Evolutionary conservation across 2,113 vertebrate species (phyloP).

Genomic region (Nycticebus coucang): DNA sequence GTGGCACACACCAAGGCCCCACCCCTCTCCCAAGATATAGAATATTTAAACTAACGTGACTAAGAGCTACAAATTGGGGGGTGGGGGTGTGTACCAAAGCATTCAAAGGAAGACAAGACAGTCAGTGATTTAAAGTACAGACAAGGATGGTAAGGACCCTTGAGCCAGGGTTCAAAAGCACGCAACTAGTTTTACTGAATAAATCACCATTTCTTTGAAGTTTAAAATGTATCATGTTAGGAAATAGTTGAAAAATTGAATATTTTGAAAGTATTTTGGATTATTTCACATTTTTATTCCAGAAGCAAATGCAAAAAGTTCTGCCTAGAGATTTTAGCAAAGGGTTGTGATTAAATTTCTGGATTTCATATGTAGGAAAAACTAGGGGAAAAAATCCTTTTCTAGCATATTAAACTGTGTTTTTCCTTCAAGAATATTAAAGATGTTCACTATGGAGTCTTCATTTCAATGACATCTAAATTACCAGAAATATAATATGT

Average conservation of each 20-base stretch:
- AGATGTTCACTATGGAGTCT: conserved; percentile 16
- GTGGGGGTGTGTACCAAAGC: background rate
- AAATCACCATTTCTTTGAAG: conserved; percentile 68
- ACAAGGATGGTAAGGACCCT: background rate
- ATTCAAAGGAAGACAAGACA: background rate
- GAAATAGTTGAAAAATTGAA: conserved; percentile 46
- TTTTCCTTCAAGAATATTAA: conserved; percentile 65
- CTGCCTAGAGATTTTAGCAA: conserved; percentile 66
- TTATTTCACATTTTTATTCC: conserved; percentile 69
- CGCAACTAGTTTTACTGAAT: conserved; percentile 45
- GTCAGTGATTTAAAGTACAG: background rate
- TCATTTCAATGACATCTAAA: conserved; percentile 59
- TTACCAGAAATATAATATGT: conserved; percentile 56
- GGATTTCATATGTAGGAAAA: background rate
- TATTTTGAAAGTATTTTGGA: conserved; percentile 64
- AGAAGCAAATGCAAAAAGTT: conserved; percentile 47
- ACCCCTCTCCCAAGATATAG: too few species aligned
- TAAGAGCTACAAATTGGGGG: conserved; percentile 15
- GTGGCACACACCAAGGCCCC: too few species aligned
- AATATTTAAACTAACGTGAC: conserved; percentile 25
- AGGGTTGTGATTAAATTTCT: conserved; percentile 41
- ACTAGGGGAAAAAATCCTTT: conserved; percentile 48
- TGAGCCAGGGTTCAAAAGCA: background rate
- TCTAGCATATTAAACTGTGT: background rate
- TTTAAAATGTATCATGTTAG: conserved; percentile 42